Conservation (phyloP, 2,888 invertebrate species). For the Epicampocera succincta region DNA sequence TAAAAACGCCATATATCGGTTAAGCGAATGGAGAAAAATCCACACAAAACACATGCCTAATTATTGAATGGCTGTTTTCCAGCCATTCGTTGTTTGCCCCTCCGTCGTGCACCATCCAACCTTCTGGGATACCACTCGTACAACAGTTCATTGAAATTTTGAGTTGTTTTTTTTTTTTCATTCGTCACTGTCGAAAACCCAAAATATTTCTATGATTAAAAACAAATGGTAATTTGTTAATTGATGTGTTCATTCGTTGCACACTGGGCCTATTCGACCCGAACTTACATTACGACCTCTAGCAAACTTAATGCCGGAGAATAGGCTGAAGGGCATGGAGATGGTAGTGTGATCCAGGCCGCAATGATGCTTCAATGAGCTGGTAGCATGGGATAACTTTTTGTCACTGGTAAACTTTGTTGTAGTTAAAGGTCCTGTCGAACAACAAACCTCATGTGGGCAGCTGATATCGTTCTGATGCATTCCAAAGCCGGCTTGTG, state of each 20-base stretch:
- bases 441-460: no score
- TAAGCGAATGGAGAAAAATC: background rate
- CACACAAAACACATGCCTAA: constrained; percentile 67
- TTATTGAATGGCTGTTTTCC: constrained; percentile 58
- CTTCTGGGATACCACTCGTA: constrained; percentile 10
- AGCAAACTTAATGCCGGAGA: background rate
- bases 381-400: no score
- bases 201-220: constrained; percentile 33
- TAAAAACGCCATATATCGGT: constrained; percentile 33
- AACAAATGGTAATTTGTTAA: constrained; percentile 5
- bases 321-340: no score
- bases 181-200: background rate
- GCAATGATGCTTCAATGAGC: no score
- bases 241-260: background rate
- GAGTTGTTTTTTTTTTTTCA: background rate
- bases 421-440: no score
- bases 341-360: no score
- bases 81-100: background rate
- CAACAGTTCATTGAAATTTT: constrained; percentile 17
- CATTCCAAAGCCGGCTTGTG: no score
- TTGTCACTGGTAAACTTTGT: no score
- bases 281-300: no score
- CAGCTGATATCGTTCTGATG: no score
- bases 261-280: constrained; percentile 4
- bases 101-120: background rate